A percentile compares a stretch with the other conserved stretches of the same genome.
phyloP scores from a whole-genome alignment of 1,140 invertebrate species.

The Ceratitis capitata region DNA sequence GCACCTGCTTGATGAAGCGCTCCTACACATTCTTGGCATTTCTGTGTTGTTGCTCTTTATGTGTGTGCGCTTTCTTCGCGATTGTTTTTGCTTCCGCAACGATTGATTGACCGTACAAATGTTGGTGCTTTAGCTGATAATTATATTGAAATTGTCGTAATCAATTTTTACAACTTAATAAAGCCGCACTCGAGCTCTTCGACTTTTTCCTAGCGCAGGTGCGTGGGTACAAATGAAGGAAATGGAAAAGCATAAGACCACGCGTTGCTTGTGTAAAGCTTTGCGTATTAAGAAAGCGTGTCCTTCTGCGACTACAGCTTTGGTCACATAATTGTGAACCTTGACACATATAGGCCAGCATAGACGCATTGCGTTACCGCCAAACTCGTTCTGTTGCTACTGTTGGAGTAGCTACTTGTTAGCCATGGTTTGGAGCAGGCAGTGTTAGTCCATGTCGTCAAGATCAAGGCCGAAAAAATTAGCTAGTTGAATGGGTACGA shows the following conservation, averaged over 20 bases:
- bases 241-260: background rate
- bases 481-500: too few species aligned
- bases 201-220: too few species aligned
- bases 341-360: too few species aligned
- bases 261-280: background rate
- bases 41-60: background rate
- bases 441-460: too few species aligned
- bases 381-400: too few species aligned
- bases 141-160: slow-evolving; percentile 30
- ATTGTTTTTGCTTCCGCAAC: background rate
- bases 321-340: background rate
- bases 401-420: too few species aligned
- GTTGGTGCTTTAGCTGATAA: slow-evolving; percentile 15
- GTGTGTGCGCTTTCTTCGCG: background rate
- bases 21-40: background rate
- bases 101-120: slow-evolving; percentile 5
- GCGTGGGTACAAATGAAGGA: background rate
- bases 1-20: slow-evolving; percentile 7
- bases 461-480: too few species aligned
- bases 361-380: too few species aligned
- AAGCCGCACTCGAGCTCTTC: background rate
- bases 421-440: too few species aligned
- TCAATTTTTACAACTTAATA: slow-evolving; percentile 37
- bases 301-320: background rate
- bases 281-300: background rate